phyloP scores from a whole-genome alignment of 2,888 invertebrate species.

The Sipha maydis region DNA sequence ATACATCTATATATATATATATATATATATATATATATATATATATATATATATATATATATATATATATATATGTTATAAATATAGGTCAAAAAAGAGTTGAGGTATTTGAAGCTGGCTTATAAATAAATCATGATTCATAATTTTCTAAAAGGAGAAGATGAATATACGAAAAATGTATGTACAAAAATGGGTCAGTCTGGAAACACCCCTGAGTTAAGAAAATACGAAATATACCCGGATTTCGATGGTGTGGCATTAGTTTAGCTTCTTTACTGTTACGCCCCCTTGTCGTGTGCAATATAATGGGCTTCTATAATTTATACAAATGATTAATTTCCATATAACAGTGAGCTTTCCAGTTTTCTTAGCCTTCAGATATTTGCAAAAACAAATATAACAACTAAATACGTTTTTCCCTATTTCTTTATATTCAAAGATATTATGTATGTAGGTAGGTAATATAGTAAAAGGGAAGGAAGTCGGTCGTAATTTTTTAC shows the following conservation, averaged over 20 bases:
- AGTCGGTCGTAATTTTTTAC: too few species aligned
- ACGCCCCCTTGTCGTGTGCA: not conserved
- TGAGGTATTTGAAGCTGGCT: not conserved
- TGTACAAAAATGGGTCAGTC: constrained; percentile 3
- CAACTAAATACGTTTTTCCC: not conserved
- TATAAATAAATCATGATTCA: constrained; percentile 49
- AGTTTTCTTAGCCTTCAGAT: not conserved
- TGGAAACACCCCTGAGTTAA: constrained; percentile 4
- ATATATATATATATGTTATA: not conserved
- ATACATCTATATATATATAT: too few species aligned
- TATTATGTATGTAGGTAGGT: too few species aligned
- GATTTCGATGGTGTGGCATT: constrained; percentile 14
- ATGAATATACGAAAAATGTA: too few species aligned
- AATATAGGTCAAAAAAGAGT: constrained; percentile 1
- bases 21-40: too few species aligned
- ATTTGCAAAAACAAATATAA: constrained; percentile 20
- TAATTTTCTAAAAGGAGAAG: too few species aligned
- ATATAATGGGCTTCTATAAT: constrained; percentile 31
- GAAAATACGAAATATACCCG: constrained; percentile 48
- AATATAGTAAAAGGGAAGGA: too few species aligned
- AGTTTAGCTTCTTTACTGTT: not conserved
- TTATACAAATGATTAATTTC: constrained; percentile 48
- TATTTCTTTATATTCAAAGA: not conserved
- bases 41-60: too few species aligned
- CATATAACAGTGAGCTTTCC: constrained; percentile 20